These are phyloP conservation scores for Hippoglossus hippoglossus DNA, from an alignment of 2,797 vertebrate species.

Conservation along the genomic window DNA sequence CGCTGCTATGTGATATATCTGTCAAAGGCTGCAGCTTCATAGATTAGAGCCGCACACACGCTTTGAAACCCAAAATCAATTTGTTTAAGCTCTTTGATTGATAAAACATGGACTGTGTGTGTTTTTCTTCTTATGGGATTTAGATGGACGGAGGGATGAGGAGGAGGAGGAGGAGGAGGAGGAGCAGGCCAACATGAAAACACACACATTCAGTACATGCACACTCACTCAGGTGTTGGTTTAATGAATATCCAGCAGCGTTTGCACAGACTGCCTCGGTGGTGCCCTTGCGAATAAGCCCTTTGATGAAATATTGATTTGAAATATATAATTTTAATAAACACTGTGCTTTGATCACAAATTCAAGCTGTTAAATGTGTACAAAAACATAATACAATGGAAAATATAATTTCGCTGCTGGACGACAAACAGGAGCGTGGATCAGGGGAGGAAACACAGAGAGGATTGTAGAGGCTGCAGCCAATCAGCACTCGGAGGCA, in stretches of 20 bases:
- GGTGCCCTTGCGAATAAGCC: not conserved
- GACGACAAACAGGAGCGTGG: constrained; percentile 36
- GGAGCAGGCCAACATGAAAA: too few species aligned
- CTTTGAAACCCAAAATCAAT: constrained; percentile 63
- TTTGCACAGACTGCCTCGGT: constrained; percentile 2
- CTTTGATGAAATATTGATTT: constrained; percentile 51
- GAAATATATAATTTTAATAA: constrained; percentile 11
- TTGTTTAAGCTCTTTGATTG: constrained; percentile 60
- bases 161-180: constrained; percentile 1
- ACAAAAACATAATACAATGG: not conserved
- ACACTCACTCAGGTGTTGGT: constrained; percentile 7
- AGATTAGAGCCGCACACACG: constrained; percentile 27
- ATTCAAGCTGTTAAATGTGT: not conserved
- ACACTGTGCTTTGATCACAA: constrained; percentile 4
- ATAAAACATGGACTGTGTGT: constrained; percentile 47
- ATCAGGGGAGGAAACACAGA: constrained; percentile 29
- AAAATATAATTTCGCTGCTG: constrained; percentile 10
- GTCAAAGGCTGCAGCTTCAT: constrained; percentile 1
- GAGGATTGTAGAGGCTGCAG: constrained; percentile 50
- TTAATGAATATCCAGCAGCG: too few species aligned
- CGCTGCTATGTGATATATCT: not conserved
- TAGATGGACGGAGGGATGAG: constrained; percentile 12
- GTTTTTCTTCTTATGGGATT: constrained; percentile 55
- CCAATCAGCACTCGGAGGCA: constrained; percentile 58
- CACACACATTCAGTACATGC: constrained; percentile 6